These are phyloP conservation scores for Camptogramma bilineatum DNA, from an alignment of 2,888 invertebrate species.

Conservation along the genomic window DNA sequence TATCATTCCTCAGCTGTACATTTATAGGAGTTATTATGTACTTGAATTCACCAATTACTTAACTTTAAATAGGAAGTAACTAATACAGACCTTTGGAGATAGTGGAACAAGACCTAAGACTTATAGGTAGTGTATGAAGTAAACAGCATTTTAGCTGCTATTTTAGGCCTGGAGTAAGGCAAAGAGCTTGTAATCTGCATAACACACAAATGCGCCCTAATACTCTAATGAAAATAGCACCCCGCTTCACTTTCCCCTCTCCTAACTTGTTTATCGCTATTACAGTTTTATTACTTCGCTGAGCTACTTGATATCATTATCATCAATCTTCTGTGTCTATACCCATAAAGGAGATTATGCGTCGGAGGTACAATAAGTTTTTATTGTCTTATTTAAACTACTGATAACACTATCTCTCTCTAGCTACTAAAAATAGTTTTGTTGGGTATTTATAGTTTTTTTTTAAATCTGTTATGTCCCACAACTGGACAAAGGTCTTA, in stretches of 20 bases:
- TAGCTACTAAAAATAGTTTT: background rate
- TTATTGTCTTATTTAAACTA: slow-evolving; percentile 3
- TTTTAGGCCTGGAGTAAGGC: no score
- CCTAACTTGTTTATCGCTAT: slow-evolving; percentile 41
- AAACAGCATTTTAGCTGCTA: no score
- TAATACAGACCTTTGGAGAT: no score
- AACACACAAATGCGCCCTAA: slow-evolving; percentile 52
- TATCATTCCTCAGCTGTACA: no score
- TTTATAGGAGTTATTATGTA: no score
- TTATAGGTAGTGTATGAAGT: no score
- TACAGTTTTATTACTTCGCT: slow-evolving; percentile 42
- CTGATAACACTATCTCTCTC: background rate
- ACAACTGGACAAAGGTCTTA: no score
- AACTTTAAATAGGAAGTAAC: no score
- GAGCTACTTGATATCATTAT: slow-evolving; percentile 43
- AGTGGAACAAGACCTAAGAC: no score
- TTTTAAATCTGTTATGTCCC: no score
- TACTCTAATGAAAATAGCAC: slow-evolving; percentile 42
- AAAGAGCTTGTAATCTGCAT: background rate
- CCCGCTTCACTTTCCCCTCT: slow-evolving; percentile 12
- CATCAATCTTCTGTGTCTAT: slow-evolving; percentile 45
- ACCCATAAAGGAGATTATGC: slow-evolving; percentile 40
- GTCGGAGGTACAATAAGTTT: slow-evolving; percentile 34
- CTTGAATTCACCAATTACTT: no score
- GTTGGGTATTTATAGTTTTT: background rate